phyloP scores from a whole-genome alignment of 1,140 invertebrate genomes.

The Chrysomallon squamiferum region DNA sequence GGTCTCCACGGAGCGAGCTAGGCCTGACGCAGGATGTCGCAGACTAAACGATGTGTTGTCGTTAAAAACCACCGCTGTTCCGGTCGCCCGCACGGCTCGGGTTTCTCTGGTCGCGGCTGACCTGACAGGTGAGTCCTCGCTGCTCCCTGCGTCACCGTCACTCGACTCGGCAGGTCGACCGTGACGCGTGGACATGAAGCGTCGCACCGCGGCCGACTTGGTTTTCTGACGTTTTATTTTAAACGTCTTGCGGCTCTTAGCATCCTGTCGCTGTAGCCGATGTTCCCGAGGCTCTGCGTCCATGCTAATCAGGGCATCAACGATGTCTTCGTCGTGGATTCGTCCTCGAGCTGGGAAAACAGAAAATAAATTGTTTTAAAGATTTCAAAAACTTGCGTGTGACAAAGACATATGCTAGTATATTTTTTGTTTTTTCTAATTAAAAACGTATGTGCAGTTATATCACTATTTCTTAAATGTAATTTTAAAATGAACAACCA shows the following conservation, averaged over 20 bases:
- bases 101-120: not conserved
- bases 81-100: slow-evolving; percentile 7
- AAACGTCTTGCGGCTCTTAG: slow-evolving; percentile 93
- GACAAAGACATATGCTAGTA: no score
- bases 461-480: no score
- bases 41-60: slow-evolving; percentile 20
- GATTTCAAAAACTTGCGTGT: not conserved
- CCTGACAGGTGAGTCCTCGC: slow-evolving; percentile 30
- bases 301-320: slow-evolving; percentile 1
- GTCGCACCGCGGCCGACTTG: slow-evolving; percentile 42
- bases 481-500: no score
- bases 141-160: slow-evolving; percentile 22
- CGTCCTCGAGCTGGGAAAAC: not conserved
- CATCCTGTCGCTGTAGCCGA: slow-evolving; percentile 88
- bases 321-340: not conserved
- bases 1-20: slow-evolving; percentile 48
- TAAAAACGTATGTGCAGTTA: no score
- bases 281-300: slow-evolving; percentile 69
- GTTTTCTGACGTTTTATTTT: slow-evolving; percentile 67
- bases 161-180: slow-evolving; percentile 23
- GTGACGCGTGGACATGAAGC: slow-evolving; percentile 36
- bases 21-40: slow-evolving; percentile 7
- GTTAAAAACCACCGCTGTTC: slow-evolving; percentile 24
- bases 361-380: not conserved
- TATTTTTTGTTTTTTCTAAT: no score